Percentiles rank a stretch among this genome's conserved stretches.
Conservation (phyloP, 1,140 invertebrate genomes). For the Lineus longissimus region DNA sequence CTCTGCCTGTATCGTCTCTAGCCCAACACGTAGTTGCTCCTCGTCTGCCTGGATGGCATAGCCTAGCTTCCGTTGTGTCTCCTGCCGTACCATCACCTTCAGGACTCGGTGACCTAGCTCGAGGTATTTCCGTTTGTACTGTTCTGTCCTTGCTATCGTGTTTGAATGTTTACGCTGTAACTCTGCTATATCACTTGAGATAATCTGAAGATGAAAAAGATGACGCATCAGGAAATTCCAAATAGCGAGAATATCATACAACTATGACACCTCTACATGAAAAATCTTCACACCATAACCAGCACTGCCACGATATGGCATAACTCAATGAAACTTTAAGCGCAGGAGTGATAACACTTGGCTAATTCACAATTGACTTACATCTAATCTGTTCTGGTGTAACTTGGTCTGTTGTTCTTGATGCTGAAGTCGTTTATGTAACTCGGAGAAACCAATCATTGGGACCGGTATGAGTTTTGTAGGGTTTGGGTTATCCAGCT, state of each 20-base stretch:
- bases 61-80: constrained; percentile 79
- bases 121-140: constrained; percentile 70
- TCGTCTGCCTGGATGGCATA: constrained; percentile 82
- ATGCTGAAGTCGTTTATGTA: constrained; percentile 70
- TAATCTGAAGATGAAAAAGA: constrained; percentile 42
- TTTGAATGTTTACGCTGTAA: constrained; percentile 70
- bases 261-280: too few relatives aligned
- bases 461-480: constrained; percentile 84
- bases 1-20: constrained; percentile 80
- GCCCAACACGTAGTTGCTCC: constrained; percentile 75
- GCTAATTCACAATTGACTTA: too few relatives aligned
- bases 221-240: too few relatives aligned
- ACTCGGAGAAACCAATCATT: constrained; percentile 82
- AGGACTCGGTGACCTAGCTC: constrained; percentile 74
- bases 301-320: too few relatives aligned
- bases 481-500: constrained; percentile 87
- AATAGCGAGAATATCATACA: too few relatives aligned
- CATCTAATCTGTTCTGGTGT: constrained; percentile 47
- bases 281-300: too few relatives aligned
- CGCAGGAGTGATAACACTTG: too few relatives aligned
- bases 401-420: constrained; percentile 48
- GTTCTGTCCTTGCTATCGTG: constrained; percentile 68
- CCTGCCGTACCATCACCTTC: constrained; percentile 79
- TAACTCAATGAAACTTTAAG: too few relatives aligned
- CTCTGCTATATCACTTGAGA: constrained; percentile 71